These are phyloP conservation scores for Salminus brasiliensis DNA, from an alignment of 2,113 vertebrate species.

Conservation along the genomic window DNA sequence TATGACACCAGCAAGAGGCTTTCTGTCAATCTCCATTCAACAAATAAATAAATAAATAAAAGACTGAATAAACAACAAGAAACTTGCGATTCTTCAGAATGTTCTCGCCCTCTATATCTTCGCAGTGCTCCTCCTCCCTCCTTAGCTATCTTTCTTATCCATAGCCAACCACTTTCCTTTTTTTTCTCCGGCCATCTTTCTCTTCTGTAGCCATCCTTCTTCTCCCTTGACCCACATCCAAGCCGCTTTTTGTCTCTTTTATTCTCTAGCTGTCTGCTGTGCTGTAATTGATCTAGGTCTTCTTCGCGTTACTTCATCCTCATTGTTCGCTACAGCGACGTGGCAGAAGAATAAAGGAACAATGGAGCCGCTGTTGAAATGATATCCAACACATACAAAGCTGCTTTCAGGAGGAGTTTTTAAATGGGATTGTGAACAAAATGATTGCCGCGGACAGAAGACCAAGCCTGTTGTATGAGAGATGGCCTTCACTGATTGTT, in stretches of 20 bases:
- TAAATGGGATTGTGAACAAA: background rate
- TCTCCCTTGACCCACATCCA: constrained; percentile 38
- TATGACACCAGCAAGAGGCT: constrained; percentile 13
- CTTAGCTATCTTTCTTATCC: background rate
- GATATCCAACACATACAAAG: background rate
- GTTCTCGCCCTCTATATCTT: background rate
- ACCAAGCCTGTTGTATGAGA: background rate
- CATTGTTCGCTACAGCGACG: background rate
- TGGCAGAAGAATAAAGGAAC: background rate
- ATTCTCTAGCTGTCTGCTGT: constrained; percentile 6
- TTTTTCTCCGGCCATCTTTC: constrained; percentile 19
- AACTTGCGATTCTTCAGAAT: background rate
- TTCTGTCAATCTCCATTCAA: constrained; percentile 14
- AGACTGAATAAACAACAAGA: constrained; percentile 10
- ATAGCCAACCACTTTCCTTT: constrained; percentile 1
- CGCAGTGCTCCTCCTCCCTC: background rate
- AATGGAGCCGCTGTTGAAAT: background rate
- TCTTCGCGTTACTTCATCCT: constrained; percentile 12
- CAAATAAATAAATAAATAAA: constrained; percentile 11
- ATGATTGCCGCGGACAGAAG: background rate
- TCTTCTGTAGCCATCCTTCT: constrained; percentile 13
- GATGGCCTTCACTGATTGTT: background rate
- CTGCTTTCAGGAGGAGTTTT: background rate
- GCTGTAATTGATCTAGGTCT: constrained; percentile 28
- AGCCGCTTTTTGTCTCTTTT: constrained; percentile 20